Percentiles rank a stretch among this genome's conserved stretches.
Conservation (phyloP, 2,797 vertebrate species). For the Myiotriccus ornatus region DNA sequence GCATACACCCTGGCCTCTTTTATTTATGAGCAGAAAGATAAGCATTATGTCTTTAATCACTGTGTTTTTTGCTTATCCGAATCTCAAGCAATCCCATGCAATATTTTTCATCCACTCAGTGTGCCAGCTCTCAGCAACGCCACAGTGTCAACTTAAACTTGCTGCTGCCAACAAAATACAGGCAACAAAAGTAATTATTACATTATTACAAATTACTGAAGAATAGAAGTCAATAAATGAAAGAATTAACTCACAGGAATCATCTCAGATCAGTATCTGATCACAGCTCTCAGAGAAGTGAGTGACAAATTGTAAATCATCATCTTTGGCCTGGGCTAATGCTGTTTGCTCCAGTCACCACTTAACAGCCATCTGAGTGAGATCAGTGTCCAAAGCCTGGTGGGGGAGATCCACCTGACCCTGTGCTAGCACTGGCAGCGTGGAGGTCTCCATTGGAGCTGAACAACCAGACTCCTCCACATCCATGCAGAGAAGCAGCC, state of each 20-base stretch:
- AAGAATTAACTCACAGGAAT: neutral
- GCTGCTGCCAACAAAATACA: neutral
- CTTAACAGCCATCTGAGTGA: neutral
- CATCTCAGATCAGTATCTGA: neutral
- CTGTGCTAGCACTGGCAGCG: neutral
- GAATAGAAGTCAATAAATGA: neutral
- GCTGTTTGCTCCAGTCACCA: neutral
- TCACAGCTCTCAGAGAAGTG: neutral
- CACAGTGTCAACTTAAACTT: neutral
- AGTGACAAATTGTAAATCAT: neutral
- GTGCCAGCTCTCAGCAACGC: neutral
- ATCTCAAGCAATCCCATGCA: neutral
- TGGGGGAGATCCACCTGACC: neutral
- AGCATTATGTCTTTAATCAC: neutral
- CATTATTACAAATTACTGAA: neutral
- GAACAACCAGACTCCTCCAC: neutral
- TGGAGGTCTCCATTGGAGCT: neutral
- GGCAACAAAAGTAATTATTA: fast-evolving
- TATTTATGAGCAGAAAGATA: neutral
- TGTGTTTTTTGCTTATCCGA: neutral
- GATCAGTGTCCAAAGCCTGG: neutral
- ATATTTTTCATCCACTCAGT: neutral
- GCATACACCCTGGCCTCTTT: neutral
- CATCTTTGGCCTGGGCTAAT: neutral
- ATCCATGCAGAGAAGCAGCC: neutral